Evolutionary conservation across 2,797 vertebrate genomes (phyloP).

Genomic region (Notolepis coatsorum): DNA sequence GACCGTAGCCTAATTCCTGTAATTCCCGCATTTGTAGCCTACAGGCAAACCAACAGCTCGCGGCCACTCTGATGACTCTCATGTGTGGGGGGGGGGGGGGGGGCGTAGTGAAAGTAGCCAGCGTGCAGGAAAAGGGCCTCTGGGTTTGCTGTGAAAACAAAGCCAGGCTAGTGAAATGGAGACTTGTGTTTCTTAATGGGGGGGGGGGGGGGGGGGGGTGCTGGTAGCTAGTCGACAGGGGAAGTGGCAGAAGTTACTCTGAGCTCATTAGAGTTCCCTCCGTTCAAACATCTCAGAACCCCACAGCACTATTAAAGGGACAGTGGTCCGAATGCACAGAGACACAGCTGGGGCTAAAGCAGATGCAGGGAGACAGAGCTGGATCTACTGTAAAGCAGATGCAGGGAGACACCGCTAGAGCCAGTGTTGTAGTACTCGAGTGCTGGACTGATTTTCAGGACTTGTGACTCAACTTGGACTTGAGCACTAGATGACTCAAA

Average conservation of each 20-base stretch:
- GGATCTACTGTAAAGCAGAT: no score
- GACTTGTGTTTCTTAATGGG: slow-evolving; percentile 32
- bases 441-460: no score
- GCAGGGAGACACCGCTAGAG: no score
- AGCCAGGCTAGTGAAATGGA: slow-evolving; percentile 49
- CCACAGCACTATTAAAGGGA: neutral
- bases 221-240: neutral
- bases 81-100: slow-evolving; percentile 14
- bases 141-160: slow-evolving; percentile 67
- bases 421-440: no score
- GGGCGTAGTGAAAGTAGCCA: slow-evolving; percentile 36
- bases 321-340: neutral
- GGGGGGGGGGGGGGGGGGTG: neutral
- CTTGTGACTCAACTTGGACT: no score
- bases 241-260: slow-evolving; percentile 17
- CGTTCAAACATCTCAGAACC: slow-evolving; percentile 12
- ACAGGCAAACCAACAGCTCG: slow-evolving; percentile 36
- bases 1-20: no score
- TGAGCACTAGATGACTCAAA: no score
- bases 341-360: slow-evolving; percentile 16
- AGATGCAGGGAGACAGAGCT: no score
- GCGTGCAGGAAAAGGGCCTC: slow-evolving; percentile 44
- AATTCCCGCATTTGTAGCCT: no score
- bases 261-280: slow-evolving; percentile 39
- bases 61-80: slow-evolving; percentile 34